A percentile compares a stretch with the other conserved stretches of the same genome.
These are phyloP conservation scores for Hoplodrina ambigua DNA, from an alignment of 2,888 invertebrate species.

Conservation along the genomic window DNA sequence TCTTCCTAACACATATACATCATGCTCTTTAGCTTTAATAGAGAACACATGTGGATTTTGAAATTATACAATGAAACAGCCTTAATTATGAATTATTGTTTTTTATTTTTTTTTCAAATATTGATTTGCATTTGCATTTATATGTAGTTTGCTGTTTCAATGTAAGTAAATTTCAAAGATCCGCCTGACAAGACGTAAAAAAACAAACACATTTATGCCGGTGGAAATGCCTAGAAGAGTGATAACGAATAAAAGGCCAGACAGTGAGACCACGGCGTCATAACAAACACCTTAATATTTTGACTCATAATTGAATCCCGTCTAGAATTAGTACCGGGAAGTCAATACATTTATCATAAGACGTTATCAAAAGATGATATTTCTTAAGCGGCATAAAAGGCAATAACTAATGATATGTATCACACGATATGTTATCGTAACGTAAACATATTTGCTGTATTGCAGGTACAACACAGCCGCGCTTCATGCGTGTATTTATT, in stretches of 20 bases:
- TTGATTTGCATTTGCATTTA: not conserved
- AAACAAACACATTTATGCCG: slow-evolving; percentile 76
- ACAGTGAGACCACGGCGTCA: slow-evolving; percentile 73
- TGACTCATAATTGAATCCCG: slow-evolving; percentile 48
- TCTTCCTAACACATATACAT: slow-evolving; percentile 83
- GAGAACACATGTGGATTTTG: slow-evolving; percentile 54
- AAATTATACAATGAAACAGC: slow-evolving; percentile 54
- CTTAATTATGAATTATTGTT: slow-evolving; percentile 4
- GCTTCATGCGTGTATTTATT: slow-evolving; percentile 7
- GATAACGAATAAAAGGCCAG: slow-evolving; percentile 78
- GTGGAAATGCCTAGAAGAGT: slow-evolving; percentile 82
- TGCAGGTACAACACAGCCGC: slow-evolving; percentile 8
- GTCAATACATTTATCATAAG: slow-evolving; percentile 29
- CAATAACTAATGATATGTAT: slow-evolving; percentile 43
- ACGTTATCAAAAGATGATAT: slow-evolving; percentile 32
- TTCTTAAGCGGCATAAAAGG: slow-evolving; percentile 19
- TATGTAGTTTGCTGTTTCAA: slow-evolving; percentile 48
- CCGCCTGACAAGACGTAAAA: slow-evolving; percentile 68
- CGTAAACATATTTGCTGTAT: slow-evolving; percentile 32
- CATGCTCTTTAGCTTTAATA: slow-evolving; percentile 80
- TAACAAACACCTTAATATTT: slow-evolving; percentile 55
- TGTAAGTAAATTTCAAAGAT: slow-evolving; percentile 64
- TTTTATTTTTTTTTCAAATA: not conserved
- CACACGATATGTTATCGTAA: slow-evolving; percentile 44
- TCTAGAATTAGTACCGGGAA: not conserved